These are phyloP conservation scores for Latrodectus geometricus DNA, from an alignment of 1,140 invertebrate genomes.

Conservation along the genomic window DNA sequence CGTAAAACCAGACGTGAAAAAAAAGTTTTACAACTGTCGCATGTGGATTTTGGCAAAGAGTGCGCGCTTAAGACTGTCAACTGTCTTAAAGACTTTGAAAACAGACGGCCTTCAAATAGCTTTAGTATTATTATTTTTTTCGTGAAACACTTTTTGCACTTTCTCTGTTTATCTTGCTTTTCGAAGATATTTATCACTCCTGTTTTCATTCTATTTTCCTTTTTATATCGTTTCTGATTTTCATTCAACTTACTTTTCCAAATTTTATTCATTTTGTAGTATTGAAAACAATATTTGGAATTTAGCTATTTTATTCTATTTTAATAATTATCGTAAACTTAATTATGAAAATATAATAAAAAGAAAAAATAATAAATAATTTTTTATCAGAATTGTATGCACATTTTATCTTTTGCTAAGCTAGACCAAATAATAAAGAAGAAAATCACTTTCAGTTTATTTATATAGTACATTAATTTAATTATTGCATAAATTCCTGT, in stretches of 20 bases:
- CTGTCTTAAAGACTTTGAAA: slow-evolving; percentile 16
- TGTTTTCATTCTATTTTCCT: background rate
- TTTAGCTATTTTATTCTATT: too few species aligned
- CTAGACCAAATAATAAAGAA: too few species aligned
- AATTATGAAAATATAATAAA: too few species aligned
- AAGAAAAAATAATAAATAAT: too few species aligned
- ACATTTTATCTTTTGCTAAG: too few species aligned
- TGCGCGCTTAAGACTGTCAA: background rate
- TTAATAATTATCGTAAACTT: too few species aligned
- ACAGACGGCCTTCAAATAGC: slow-evolving; percentile 11
- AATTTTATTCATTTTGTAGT: background rate
- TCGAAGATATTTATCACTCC: background rate
- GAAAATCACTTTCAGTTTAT: too few species aligned
- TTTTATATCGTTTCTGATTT: background rate
- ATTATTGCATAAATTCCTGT: too few species aligned
- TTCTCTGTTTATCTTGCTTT: background rate
- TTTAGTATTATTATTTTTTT: background rate
- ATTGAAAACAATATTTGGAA: background rate
- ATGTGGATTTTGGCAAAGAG: background rate
- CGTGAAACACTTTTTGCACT: background rate
- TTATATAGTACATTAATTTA: too few species aligned
- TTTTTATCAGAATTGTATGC: too few species aligned
- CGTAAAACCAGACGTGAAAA: background rate
- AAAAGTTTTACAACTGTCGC: background rate
- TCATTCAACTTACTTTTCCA: background rate